These are phyloP conservation scores for Mormyrus lacerda DNA, from an alignment of 2,113 vertebrate species.

Conservation along the genomic window DNA sequence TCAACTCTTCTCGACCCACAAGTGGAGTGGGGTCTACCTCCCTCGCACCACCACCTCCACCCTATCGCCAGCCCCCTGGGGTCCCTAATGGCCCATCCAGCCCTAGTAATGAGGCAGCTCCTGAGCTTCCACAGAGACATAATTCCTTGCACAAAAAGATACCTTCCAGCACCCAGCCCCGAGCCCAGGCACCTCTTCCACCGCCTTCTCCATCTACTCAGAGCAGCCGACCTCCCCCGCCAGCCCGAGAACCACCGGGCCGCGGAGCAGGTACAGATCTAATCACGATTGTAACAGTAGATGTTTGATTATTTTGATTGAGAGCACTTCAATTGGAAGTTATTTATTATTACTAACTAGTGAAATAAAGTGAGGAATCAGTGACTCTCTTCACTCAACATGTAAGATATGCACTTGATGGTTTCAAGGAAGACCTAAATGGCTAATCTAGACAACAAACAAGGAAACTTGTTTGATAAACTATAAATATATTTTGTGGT, in stretches of 20 bases:
- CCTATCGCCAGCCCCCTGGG: slow-evolving; percentile 72
- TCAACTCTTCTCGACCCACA: slow-evolving; percentile 48
- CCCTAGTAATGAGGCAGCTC: slow-evolving; percentile 68
- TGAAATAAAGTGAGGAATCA: not conserved
- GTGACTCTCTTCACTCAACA: not conserved
- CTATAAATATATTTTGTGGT: not conserved
- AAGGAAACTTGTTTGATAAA: not conserved
- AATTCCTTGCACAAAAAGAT: slow-evolving; percentile 86
- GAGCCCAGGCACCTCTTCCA: slow-evolving; percentile 59
- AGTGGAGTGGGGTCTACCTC: slow-evolving; percentile 53
- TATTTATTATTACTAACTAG: not conserved
- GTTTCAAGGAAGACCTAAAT: not conserved
- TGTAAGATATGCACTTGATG: not conserved
- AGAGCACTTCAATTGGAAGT: not conserved
- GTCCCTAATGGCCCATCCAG: slow-evolving; percentile 77
- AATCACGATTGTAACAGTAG: not conserved
- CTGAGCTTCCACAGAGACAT: slow-evolving; percentile 87
- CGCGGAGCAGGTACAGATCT: slow-evolving; percentile 52
- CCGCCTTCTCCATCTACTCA: slow-evolving; percentile 53
- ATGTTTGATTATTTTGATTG: not conserved
- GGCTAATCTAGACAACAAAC: not conserved
- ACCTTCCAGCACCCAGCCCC: slow-evolving; percentile 67
- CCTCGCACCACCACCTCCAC: slow-evolving; percentile 73
- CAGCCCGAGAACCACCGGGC: slow-evolving; percentile 64
- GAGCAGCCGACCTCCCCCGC: slow-evolving; percentile 56